A percentile compares a stretch with the other conserved stretches of the same genome.
These are phyloP conservation scores for Tetrao urogallus DNA, from an alignment of 2,113 vertebrate species.

Conservation along the genomic window DNA sequence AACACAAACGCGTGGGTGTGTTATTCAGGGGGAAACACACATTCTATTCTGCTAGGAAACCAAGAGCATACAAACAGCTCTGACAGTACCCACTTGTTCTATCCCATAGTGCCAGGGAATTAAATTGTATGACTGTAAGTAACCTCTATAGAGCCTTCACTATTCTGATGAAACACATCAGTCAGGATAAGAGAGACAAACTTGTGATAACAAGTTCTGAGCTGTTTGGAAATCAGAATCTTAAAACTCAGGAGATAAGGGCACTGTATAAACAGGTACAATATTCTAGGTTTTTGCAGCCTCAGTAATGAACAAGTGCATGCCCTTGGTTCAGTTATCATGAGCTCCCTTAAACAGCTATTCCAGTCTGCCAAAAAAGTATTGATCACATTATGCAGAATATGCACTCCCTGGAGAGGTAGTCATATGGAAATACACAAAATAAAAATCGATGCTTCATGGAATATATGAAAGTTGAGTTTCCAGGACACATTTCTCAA, in stretches of 20 bases:
- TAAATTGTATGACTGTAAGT: neutral
- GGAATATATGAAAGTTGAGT: conserved; percentile 15
- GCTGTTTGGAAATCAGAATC: neutral
- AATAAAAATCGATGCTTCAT: conserved; percentile 15
- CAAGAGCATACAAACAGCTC: neutral
- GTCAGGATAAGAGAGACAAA: neutral
- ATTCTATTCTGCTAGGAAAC: conserved; percentile 29
- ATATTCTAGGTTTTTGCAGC: neutral
- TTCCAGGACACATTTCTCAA: neutral
- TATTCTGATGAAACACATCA: neutral
- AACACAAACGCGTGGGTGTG: neutral
- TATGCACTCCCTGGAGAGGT: conserved; percentile 27
- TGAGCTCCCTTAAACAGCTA: conserved; percentile 19
- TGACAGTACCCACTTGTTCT: conserved; percentile 13
- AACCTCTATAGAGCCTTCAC: neutral
- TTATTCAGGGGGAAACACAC: conserved; percentile 29
- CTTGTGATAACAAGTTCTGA: neutral
- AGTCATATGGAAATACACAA: conserved; percentile 16
- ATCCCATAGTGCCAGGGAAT: neutral
- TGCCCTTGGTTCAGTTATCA: conserved; percentile 15
- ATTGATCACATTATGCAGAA: conserved; percentile 37
- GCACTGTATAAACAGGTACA: neutral
- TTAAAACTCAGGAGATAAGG: neutral
- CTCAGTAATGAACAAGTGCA: neutral
- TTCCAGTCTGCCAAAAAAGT: conserved; percentile 36